Percentiles rank a stretch among this genome's conserved stretches.
These are phyloP conservation scores for Tragelaphus strepsiceros DNA, from an alignment of 2,113 vertebrate genomes.

Conservation along the genomic window DNA sequence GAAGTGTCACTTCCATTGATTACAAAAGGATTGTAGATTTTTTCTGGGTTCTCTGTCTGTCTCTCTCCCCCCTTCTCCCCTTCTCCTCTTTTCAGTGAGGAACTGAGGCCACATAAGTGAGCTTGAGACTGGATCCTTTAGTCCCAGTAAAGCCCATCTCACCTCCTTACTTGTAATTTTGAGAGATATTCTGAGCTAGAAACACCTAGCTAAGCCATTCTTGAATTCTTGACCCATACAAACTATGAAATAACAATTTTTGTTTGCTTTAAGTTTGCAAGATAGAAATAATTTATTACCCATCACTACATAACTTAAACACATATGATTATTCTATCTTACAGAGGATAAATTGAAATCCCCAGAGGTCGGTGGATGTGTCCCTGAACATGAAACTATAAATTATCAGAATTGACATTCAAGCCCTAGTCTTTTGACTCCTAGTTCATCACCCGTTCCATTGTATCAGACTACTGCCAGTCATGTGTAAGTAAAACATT, in stretches of 20 bases:
- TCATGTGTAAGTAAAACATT: background rate
- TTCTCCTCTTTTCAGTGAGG: background rate
- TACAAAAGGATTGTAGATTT: background rate
- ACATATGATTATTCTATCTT: background rate
- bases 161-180: background rate
- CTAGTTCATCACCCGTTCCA: background rate
- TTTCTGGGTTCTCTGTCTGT: background rate
- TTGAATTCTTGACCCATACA: background rate
- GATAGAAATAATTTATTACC: background rate
- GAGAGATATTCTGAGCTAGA: background rate
- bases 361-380: background rate
- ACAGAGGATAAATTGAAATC: background rate
- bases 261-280: background rate
- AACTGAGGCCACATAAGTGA: background rate
- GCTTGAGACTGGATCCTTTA: background rate
- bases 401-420: background rate
- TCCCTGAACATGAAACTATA: background rate
- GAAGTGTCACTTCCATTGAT: background rate
- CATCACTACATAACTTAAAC: background rate
- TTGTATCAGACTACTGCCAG: background rate
- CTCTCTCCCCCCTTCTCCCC: fast-evolving
- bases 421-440: background rate
- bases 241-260: background rate
- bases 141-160: background rate
- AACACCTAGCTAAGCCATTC: background rate